Conservation (phyloP, 2,113 vertebrate genomes). For the Anser brachyrhynchus region DNA sequence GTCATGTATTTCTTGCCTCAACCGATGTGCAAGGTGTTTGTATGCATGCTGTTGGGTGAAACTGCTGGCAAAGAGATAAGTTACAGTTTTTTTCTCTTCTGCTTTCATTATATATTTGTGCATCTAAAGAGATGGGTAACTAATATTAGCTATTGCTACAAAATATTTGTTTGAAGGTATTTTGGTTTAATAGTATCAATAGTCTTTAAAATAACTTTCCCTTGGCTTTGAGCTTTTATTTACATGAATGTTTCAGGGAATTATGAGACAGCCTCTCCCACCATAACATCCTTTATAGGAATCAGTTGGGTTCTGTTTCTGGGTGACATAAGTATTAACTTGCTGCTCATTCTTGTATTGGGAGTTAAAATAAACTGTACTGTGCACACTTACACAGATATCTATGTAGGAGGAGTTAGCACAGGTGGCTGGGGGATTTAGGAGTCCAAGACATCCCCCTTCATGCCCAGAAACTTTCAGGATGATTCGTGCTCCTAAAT, state of each 20-base stretch:
- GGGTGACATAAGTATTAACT: background rate
- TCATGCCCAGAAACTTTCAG: background rate
- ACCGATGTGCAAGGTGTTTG: background rate
- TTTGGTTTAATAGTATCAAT: background rate
- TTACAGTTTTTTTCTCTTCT: background rate
- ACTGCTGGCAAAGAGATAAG: background rate
- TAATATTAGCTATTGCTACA: background rate
- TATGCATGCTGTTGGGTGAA: background rate
- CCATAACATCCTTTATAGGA: background rate
- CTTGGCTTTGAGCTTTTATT: constrained; percentile 2
- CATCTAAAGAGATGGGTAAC: background rate
- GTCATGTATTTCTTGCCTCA: background rate
- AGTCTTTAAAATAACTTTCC: background rate
- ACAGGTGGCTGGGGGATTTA: background rate
- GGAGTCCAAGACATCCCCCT: background rate
- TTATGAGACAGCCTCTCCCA: background rate
- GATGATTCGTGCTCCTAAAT: background rate
- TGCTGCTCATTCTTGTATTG: background rate
- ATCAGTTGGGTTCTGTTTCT: background rate
- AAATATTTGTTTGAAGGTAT: background rate
- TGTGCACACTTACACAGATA: background rate
- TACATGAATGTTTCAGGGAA: background rate
- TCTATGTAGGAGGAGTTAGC: background rate
- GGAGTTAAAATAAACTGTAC: background rate
- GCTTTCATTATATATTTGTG: background rate